Evolutionary conservation across 1,140 invertebrate species (phyloP).

Genomic region (Nasonia longicornis): DNA sequence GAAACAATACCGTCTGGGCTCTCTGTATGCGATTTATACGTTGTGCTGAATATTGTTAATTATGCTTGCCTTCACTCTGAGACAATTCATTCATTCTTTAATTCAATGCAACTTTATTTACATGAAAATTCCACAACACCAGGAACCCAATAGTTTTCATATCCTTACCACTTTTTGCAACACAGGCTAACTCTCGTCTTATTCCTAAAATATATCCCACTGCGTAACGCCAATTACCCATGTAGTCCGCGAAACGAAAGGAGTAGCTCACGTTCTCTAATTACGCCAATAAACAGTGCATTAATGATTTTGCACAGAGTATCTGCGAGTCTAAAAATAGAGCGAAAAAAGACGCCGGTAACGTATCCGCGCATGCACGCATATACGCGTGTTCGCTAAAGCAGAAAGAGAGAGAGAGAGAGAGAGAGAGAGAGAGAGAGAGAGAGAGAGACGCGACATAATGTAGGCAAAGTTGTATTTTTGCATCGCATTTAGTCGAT

Average conservation of each 20-base stretch:
- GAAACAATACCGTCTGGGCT: neutral
- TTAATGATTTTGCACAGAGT: neutral
- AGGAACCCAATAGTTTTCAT: no score
- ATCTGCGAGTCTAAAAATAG: slow-evolving; percentile 8
- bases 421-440: neutral
- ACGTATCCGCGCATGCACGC: neutral
- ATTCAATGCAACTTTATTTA: no score
- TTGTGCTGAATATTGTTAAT: no score
- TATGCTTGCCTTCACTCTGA: no score
- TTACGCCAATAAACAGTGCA: neutral
- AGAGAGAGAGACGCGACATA: neutral
- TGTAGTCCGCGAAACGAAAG: no score
- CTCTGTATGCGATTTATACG: no score
- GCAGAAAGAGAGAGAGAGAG: slow-evolving; percentile 11
- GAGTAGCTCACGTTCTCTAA: neutral
- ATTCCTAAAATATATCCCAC: no score
- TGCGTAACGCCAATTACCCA: no score
- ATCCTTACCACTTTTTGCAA: no score
- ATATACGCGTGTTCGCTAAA: neutral
- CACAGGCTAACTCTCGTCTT: no score
- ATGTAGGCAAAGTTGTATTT: neutral
- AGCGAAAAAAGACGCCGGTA: neutral
- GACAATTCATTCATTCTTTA: no score
- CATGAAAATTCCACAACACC: no score
- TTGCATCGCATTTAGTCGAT: neutral